These are phyloP conservation scores for Fragariocoptes setiger DNA, from an alignment of 1,140 invertebrate species.

Conservation along the genomic window DNA sequence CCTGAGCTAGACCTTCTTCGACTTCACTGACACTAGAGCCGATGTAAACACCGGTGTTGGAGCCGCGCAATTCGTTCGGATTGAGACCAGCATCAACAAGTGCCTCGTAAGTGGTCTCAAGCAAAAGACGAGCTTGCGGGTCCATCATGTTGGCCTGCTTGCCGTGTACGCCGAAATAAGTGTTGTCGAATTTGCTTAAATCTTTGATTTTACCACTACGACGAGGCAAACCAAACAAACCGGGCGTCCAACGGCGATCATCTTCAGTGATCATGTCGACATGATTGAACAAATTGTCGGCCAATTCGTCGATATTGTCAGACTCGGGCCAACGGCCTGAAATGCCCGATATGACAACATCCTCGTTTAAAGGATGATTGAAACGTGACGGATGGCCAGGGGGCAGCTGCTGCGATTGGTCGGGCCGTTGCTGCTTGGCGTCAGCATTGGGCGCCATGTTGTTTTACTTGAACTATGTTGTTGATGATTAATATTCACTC, in stretches of 20 bases:
- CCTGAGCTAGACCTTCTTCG: conserved; percentile 35
- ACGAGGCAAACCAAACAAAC: conserved; percentile 36
- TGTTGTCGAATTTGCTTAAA: conserved; percentile 42
- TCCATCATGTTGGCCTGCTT: conserved; percentile 85
- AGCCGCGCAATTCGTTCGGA: conserved; percentile 18
- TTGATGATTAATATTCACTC: too few relatives aligned
- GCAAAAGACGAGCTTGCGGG: conserved; percentile 55
- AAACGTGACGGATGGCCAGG: too few relatives aligned
- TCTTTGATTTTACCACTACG: conserved; percentile 67
- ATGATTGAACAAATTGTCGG: conserved; percentile 41
- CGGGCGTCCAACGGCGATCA: conserved; percentile 14
- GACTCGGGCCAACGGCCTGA: conserved; percentile 64
- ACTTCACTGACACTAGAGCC: conserved; percentile 55
- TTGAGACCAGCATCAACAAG: conserved; percentile 54
- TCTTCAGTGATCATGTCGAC: conserved; percentile 30
- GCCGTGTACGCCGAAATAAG: conserved; percentile 65
- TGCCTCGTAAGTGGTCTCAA: conserved; percentile 76
- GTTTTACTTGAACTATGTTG: too few relatives aligned
- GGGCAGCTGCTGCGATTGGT: too few relatives aligned
- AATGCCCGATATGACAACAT: conserved; percentile 56
- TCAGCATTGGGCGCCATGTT: too few relatives aligned
- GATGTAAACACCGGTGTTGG: conserved; percentile 61
- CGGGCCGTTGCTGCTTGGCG: too few relatives aligned
- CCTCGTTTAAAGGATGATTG: too few relatives aligned
- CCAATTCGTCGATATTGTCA: conserved; percentile 54